Evolutionary conservation across 2,888 invertebrate species (phyloP).

Genomic region (Chymomyza fuscimana): DNA sequence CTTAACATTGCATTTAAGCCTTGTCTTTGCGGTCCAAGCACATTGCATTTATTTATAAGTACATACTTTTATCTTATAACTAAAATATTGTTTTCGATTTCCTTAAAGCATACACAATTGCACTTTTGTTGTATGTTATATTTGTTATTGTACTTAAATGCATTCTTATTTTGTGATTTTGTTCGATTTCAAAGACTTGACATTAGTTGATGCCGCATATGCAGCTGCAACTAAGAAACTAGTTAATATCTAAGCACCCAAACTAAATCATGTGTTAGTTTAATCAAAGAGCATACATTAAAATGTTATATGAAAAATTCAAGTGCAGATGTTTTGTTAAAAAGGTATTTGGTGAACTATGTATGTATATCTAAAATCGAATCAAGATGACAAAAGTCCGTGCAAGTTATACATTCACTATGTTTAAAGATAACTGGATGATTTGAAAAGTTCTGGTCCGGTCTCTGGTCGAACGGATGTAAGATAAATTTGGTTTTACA

Average conservation of each 20-base stretch:
- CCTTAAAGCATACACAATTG: neutral
- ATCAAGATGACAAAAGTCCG: no score
- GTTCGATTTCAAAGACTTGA: slow-evolving; percentile 46
- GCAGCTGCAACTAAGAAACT: slow-evolving; percentile 20
- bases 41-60: slow-evolving; percentile 34
- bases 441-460: no score
- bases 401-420: no score
- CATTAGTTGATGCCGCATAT: slow-evolving; percentile 29
- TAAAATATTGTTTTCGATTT: neutral
- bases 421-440: no score
- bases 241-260: slow-evolving; percentile 32
- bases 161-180: slow-evolving; percentile 49
- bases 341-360: neutral
- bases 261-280: slow-evolving; percentile 30
- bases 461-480: no score
- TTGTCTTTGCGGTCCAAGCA: slow-evolving; percentile 44
- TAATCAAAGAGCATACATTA: slow-evolving; percentile 44
- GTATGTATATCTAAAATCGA: no score
- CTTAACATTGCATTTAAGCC: slow-evolving; percentile 20
- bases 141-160: slow-evolving; percentile 35
- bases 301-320: slow-evolving; percentile 12
- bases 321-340: neutral
- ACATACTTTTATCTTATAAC: neutral
- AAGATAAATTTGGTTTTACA: no score
- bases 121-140: neutral